phyloP scores from a whole-genome alignment of 2,888 invertebrate species.

The Lasioglossum oenotherae region DNA sequence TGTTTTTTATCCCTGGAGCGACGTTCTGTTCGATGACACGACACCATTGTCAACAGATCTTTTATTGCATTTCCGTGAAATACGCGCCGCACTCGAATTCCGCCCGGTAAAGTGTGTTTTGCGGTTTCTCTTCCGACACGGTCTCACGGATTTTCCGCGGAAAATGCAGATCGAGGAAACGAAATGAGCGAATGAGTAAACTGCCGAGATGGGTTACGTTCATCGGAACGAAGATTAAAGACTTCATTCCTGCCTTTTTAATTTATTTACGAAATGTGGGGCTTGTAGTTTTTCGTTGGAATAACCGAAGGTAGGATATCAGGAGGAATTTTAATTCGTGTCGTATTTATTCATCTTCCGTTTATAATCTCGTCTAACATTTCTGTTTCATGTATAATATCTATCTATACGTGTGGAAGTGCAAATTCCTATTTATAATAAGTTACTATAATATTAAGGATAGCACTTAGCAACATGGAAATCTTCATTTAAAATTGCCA shows the following conservation, averaged over 20 bases:
- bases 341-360: not conserved
- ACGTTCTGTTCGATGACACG: constrained; percentile 35
- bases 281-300: not conserved
- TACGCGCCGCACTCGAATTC: constrained; percentile 4
- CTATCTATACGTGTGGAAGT: not conserved
- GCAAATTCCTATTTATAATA: not conserved
- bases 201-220: not conserved
- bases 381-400: not conserved
- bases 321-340: not conserved
- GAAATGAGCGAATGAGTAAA: constrained; percentile 1
- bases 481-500: too few relatives aligned
- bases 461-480: not conserved
- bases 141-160: not conserved
- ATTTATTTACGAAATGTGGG: not conserved
- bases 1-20: constrained; percentile 24
- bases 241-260: not conserved
- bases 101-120: not conserved
- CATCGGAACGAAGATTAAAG: not conserved
- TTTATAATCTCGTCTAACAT: not conserved
- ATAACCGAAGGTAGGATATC: not conserved
- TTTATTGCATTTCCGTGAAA: constrained; percentile 49
- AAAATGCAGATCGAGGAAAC: not conserved
- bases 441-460: not conserved
- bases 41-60: constrained; percentile 32
- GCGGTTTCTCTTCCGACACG: not conserved